phyloP scores from a whole-genome alignment of 2,113 vertebrate genomes.

The Poeciliopsis retropinna region DNA sequence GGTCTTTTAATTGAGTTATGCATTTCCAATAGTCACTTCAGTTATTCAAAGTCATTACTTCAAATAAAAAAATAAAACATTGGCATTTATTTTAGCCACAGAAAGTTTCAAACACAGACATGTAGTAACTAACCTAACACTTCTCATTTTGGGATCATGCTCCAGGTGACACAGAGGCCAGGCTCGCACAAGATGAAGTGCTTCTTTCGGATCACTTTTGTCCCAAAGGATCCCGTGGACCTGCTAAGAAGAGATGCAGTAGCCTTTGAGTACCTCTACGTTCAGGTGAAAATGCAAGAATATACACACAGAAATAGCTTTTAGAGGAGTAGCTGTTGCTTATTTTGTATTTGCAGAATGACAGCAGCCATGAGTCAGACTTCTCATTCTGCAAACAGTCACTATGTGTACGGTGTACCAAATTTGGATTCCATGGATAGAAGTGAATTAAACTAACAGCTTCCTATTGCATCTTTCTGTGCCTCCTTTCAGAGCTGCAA shows the following conservation, averaged over 20 bases:
- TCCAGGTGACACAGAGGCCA: conserved; percentile 97
- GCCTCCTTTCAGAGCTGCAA: conserved; percentile 89
- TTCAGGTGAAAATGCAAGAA: conserved; percentile 85
- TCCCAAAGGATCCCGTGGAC: conserved; percentile 97
- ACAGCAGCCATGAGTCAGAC: background rate
- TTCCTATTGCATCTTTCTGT: conserved; percentile 29
- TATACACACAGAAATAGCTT: background rate
- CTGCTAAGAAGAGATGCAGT: conserved; percentile 93
- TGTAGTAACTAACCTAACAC: conserved; percentile 21
- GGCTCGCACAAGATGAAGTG: conserved; percentile 98
- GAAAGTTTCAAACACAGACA: background rate
- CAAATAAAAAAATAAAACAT: too few species aligned
- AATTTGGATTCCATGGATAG: conserved; percentile 7
- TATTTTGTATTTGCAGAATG: background rate
- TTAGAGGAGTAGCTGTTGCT: background rate
- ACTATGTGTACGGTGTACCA: background rate
- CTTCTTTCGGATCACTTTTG: conserved; percentile 97
- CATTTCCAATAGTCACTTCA: too few species aligned
- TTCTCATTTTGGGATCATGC: conserved; percentile 37
- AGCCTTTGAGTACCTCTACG: conserved; percentile 97
- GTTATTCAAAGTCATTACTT: too few species aligned
- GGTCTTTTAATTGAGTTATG: too few species aligned
- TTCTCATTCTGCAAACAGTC: background rate
- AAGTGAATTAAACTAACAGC: conserved; percentile 34
- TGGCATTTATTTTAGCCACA: background rate